Percentiles rank a stretch among this genome's conserved stretches.
phyloP scores from a whole-genome alignment of 2,113 vertebrate species.

The Hyperopisus bebe region DNA sequence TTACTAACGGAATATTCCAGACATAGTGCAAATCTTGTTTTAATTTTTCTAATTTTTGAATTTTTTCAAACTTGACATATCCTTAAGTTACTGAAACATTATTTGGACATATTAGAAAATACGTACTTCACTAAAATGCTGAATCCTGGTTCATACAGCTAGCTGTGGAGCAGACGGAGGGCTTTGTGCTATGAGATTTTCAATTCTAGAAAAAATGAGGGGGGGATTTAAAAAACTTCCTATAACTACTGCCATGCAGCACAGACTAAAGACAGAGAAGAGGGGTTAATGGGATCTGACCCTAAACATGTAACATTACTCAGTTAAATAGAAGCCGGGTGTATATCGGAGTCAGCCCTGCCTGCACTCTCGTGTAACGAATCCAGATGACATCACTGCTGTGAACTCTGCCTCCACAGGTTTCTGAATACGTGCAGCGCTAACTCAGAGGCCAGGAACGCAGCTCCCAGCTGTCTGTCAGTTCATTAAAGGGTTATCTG shows the following conservation, averaged over 20 bases:
- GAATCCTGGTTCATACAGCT: not conserved
- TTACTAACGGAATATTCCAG: not conserved
- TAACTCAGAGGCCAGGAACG: not conserved
- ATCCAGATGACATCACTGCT: not conserved
- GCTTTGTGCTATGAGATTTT: not conserved
- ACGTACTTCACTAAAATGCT: not conserved
- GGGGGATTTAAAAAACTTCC: not conserved
- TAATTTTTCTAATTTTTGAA: not conserved
- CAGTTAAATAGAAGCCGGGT: not conserved
- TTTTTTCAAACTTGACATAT: not conserved
- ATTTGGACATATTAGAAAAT: not conserved
- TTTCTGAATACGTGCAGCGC: not conserved
- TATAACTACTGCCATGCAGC: not conserved
- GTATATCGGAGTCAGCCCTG: not conserved
- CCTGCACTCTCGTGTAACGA: not conserved
- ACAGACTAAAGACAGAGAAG: not conserved
- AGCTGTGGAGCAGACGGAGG: not conserved
- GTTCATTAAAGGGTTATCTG: not conserved
- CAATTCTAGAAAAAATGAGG: not conserved
- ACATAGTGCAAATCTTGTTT: not conserved
- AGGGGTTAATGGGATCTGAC: not conserved
- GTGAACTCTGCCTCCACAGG: not conserved
- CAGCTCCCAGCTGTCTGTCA: not conserved
- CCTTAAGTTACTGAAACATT: not conserved
- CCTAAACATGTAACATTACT: not conserved